phyloP scores from a whole-genome alignment of 1,140 invertebrate species.

The Drosophila quadrilineata region DNA sequence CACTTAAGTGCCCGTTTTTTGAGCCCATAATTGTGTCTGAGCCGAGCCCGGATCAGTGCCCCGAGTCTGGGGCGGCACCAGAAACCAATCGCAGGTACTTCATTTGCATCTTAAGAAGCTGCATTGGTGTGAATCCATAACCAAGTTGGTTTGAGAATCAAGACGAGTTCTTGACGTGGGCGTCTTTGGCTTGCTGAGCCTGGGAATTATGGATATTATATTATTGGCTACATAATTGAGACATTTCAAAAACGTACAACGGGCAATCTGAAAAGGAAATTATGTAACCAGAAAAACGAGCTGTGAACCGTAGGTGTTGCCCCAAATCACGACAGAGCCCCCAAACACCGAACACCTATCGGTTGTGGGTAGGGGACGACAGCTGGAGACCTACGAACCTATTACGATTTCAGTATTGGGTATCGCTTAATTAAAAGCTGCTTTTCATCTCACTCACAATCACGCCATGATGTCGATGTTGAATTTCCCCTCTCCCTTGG shows the following conservation, averaged over 20 bases:
- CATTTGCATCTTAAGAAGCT: slow-evolving; percentile 69
- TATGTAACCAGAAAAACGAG: slow-evolving; percentile 48
- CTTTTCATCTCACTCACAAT: slow-evolving; percentile 49
- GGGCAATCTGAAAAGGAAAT: slow-evolving; percentile 11
- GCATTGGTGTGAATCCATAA: not conserved
- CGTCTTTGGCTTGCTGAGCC: not conserved
- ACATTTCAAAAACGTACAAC: slow-evolving; percentile 60
- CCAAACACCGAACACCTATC: too few relatives aligned
- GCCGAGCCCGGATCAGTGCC: slow-evolving; percentile 33
- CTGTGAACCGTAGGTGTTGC: slow-evolving; percentile 74
- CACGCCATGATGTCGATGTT: slow-evolving; percentile 59
- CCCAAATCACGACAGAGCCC: slow-evolving; percentile 41
- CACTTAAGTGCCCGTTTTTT: slow-evolving; percentile 51
- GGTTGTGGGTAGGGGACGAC: too few relatives aligned
- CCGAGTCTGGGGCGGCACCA: too few relatives aligned
- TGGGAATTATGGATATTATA: slow-evolving; percentile 66
- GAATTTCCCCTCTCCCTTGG: not conserved
- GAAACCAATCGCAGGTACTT: slow-evolving; percentile 73
- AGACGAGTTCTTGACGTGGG: slow-evolving; percentile 37
- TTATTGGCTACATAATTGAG: slow-evolving; percentile 74
- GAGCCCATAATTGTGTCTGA: slow-evolving; percentile 50
- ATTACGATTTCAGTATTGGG: slow-evolving; percentile 36
- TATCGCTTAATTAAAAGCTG: slow-evolving; percentile 72
- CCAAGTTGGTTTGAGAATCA: not conserved
- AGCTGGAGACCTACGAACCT: not conserved